Percentiles rank a stretch among this genome's conserved stretches.
These are phyloP conservation scores for Puffinus mauretanicus DNA, from an alignment of 2,113 vertebrate genomes.

Conservation along the genomic window DNA sequence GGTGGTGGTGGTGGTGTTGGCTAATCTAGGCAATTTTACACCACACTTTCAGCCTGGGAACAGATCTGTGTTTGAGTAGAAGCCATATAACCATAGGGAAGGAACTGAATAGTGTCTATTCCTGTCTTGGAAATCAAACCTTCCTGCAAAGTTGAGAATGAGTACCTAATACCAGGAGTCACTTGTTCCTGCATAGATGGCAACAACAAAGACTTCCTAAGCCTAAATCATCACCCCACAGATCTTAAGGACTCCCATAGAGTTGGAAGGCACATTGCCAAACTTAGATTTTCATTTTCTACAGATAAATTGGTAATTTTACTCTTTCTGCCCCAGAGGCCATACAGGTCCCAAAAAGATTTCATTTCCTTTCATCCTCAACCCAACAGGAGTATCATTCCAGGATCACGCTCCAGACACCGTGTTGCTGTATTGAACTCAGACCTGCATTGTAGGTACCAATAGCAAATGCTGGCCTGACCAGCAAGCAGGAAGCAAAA, in stretches of 20 bases:
- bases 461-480: neutral
- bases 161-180: neutral
- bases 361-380: neutral
- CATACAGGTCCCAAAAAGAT: neutral
- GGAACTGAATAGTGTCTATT: neutral
- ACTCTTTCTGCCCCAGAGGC: neutral
- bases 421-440: neutral
- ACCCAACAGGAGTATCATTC: neutral
- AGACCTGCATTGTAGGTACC: constrained; percentile 37
- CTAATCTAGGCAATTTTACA: neutral
- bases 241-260: neutral
- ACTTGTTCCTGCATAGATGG: neutral
- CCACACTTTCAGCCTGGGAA: neutral
- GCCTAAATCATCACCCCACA: neutral
- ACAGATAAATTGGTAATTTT: neutral
- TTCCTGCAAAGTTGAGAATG: neutral
- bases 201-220: neutral
- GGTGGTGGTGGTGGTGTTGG: too few relatives aligned
- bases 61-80: neutral
- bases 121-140: neutral
- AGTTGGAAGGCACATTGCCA: neutral
- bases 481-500: neutral
- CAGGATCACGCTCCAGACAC: neutral
- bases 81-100: neutral
- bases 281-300: neutral